These are phyloP conservation scores for Heliconius hortense DNA, from an alignment of 2,888 invertebrate species.

Conservation along the genomic window DNA sequence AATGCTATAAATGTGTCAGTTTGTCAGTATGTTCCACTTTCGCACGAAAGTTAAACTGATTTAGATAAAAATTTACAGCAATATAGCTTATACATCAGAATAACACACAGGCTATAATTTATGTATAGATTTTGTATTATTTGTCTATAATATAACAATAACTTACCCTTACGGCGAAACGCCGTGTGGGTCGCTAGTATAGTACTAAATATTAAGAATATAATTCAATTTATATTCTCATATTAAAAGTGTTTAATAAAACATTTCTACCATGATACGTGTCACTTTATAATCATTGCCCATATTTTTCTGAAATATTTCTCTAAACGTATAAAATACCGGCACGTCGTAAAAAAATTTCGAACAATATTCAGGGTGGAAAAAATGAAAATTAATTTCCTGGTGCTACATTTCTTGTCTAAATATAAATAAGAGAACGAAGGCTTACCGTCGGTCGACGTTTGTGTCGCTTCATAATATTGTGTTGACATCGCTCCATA, in stretches of 20 bases:
- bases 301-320: slow-evolving; percentile 19
- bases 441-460: slow-evolving; percentile 73
- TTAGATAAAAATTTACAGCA: too few relatives aligned
- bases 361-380: slow-evolving; percentile 40
- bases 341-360: slow-evolving; percentile 33
- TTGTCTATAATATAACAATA: too few relatives aligned
- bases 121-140: too few relatives aligned
- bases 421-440: slow-evolving; percentile 58
- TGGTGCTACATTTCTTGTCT: slow-evolving; percentile 62
- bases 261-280: not conserved
- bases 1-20: too few relatives aligned
- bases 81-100: too few relatives aligned
- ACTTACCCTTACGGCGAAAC: too few relatives aligned
- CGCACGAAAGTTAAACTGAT: too few relatives aligned
- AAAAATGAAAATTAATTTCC: slow-evolving; percentile 56
- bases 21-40: too few relatives aligned
- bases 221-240: not conserved
- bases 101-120: too few relatives aligned
- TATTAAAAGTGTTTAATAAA: not conserved
- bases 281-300: slow-evolving; percentile 8
- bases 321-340: slow-evolving; percentile 33
- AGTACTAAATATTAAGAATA: not conserved
- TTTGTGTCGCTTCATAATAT: slow-evolving; percentile 71
- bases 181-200: too few relatives aligned
- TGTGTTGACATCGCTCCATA: slow-evolving; percentile 56